Base-by-base conservation (phyloP, 2,888 invertebrate genomes). In the Tyria jacobaeae region DNA sequence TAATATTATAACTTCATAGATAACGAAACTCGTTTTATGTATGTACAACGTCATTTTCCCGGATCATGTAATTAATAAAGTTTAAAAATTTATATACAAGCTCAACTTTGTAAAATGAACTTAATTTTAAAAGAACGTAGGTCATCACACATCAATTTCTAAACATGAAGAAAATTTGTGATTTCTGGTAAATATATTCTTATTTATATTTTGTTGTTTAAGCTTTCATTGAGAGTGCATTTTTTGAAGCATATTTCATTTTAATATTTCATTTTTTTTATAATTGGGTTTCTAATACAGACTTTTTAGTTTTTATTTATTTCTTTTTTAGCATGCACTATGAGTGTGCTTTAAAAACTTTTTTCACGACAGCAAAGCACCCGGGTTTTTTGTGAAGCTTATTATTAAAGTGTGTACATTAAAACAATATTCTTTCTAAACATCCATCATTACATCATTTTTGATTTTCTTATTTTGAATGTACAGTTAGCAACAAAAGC, bases 1-100 rank as follows among this genome's bases (percentile, higher is more conserved):
- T 88, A 74, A 62, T 15, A 41, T 48, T 10, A 37, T 35, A 37
- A 10, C 15, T 15, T 37, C 1, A 21, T 25, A 25, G 7, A 37
- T 15, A 31, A 50, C 34, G 17, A 25, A n/a, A 12, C 2, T 54
- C 5, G 41, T n/a, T 17, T 48, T 25, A 56, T n/a, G n/a, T n/a
- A 56, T 21, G 34, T 10, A 34, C 15, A n/a, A 25, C 41, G 31
- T 31, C 31, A 50, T 44, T 12, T 37, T 52, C 24, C 15, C 12
- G 21, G 14, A 15, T 15, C 24, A 15, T 39, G 25, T 17, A 17
- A 10, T 17, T 17, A 12, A 41, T 41, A 17, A 10, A 17, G 9
- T 17, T 17, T 41, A 9, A n/a, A 0, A 17, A 17, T 41, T 41
- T 41, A 17, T 10, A 9, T 34, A 9, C 12, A 37, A 37, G 6